These are phyloP conservation scores for Poecilia velifera DNA, from an alignment of 2,797 vertebrate genomes.

Conservation along the genomic window DNA sequence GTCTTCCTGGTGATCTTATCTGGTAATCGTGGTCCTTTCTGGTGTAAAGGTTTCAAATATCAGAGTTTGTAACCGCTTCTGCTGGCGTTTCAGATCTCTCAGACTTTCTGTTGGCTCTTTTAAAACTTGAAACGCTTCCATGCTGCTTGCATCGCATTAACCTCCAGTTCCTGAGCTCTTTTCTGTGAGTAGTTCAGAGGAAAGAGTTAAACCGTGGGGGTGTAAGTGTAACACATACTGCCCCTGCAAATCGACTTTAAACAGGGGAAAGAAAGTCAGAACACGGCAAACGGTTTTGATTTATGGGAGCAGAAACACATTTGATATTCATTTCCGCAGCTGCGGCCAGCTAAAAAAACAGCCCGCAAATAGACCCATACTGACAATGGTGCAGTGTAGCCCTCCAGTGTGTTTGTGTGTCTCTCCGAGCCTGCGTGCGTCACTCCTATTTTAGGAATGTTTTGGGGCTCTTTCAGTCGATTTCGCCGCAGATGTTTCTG, in stretches of 20 bases:
- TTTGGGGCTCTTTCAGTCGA: constrained; percentile 74
- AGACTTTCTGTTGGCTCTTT: background rate
- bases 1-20: background rate
- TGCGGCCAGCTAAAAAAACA: constrained; percentile 81
- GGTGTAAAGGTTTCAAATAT: background rate
- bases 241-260: constrained; percentile 71
- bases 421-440: constrained; percentile 69
- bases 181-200: constrained; percentile 53
- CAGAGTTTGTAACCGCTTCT: background rate
- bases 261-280: constrained; percentile 72
- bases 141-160: constrained; percentile 21
- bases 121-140: background rate
- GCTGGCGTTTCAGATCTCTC: background rate
- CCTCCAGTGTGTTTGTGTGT: constrained; percentile 50
- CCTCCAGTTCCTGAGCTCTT: constrained; percentile 41
- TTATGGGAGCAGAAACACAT: constrained; percentile 80
- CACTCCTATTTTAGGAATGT: constrained; percentile 81
- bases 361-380: constrained; percentile 74
- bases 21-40: background rate
- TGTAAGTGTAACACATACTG: constrained; percentile 67
- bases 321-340: constrained; percentile 84
- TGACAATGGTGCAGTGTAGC: constrained; percentile 74
- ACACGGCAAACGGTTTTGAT: constrained; percentile 77
- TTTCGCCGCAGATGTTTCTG: constrained; percentile 77
- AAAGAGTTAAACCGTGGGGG: constrained; percentile 62